phyloP scores from a whole-genome alignment of 2,797 vertebrate genomes.

The Hypotaenidia okinawae region DNA sequence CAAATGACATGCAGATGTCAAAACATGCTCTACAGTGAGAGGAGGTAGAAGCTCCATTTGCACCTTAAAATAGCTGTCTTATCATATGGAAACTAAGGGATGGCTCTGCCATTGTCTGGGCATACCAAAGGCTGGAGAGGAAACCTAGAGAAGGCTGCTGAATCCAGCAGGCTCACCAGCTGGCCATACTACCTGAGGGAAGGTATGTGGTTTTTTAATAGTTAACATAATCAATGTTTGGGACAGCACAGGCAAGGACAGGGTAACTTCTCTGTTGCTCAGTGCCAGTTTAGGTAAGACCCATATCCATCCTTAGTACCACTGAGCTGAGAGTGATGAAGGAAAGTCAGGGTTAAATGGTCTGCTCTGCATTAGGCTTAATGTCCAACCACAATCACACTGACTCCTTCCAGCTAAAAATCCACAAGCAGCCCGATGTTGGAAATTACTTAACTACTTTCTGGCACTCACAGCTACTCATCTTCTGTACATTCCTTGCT shows the following conservation, averaged over 20 bases:
- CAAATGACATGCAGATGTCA: slow-evolving; percentile 24
- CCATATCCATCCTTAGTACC: not conserved
- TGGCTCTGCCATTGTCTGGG: not conserved
- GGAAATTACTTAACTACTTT: slow-evolving; percentile 41
- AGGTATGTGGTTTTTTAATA: not conserved
- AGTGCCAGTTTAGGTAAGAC: not conserved
- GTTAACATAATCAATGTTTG: not conserved
- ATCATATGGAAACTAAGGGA: not conserved
- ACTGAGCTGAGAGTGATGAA: not conserved
- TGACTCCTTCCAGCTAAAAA: slow-evolving; percentile 50
- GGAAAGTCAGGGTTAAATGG: not conserved
- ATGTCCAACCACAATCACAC: not conserved
- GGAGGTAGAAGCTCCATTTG: not conserved
- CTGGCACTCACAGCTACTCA: slow-evolving; percentile 27
- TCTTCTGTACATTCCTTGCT: slow-evolving; percentile 9
- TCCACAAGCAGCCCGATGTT: not conserved
- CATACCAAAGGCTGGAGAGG: not conserved
- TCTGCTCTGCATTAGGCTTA: slow-evolving; percentile 4
- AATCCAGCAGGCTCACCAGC: not conserved
- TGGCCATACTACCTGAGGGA: not conserved
- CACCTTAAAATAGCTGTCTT: not conserved
- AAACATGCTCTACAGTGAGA: not conserved
- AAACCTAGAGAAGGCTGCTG: not conserved
- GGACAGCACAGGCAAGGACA: not conserved
- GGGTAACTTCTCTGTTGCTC: not conserved